Base-by-base conservation (phyloP, 2,113 vertebrate species). In the Pachycephala philippinensis region DNA sequence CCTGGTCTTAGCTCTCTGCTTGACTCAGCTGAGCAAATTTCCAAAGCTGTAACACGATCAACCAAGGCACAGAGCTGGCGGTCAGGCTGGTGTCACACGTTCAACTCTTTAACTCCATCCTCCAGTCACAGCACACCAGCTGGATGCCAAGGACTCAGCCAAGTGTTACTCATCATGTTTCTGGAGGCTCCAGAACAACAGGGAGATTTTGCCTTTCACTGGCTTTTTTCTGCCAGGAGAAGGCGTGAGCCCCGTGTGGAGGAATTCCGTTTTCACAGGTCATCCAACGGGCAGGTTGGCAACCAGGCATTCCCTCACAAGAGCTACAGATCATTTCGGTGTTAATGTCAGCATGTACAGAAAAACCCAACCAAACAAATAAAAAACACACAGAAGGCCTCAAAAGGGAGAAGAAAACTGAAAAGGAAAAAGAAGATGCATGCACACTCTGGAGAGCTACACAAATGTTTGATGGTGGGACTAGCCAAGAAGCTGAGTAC, bases 41-140 rank as follows among this genome's bases (percentile, higher is more conserved):
- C 71, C 37, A 39, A 72, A 92, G 47, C 20, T 35, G 19, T 11
- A 69, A 39, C 13, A 0, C 4, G 35, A 76, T 19, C 47, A 64
- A 35, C 30, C 7, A 5, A 44, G 56, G 49, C 31, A 39, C 11
- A 6, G 47, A 0, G 11, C 49, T n/a, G 23, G 31, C 0, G 0
- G 14, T n/a, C 0, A 0, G n/a, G 30, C 45, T 74, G 45, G 23
- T 35, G 40, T 37, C 65, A 52, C 17, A 42, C 8, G 0, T 17
- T 47, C 6, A 1, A 5, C 1, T 7, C 66, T 47, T 0, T 15
- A 75, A 37, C 70, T 72, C 49, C 53, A 18, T 37, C 44, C 74
- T 53, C 20, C 59, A 54, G 68, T 18, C 27, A 2, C 0, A 70
- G 63, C 31, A 64, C 9, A 47, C 13, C 54, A 93, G 65, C 44